phyloP scores from a whole-genome alignment of 2,113 vertebrate species.

The Tachysurus fulvidraco region DNA sequence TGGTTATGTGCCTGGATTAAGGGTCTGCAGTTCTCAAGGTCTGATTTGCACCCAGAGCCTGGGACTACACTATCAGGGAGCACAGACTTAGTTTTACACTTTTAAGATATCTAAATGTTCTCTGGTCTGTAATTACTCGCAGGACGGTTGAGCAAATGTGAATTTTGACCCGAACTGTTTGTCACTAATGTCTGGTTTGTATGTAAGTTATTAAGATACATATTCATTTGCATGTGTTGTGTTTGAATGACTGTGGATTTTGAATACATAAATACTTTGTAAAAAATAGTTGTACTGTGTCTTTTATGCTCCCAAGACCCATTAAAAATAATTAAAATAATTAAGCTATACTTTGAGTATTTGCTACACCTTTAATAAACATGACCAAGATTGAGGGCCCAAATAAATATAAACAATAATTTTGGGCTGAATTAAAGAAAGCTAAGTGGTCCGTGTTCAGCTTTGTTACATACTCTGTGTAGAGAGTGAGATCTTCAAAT shows the following conservation, averaged over 20 bases:
- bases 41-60: not conserved
- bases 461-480: too few relatives aligned
- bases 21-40: not conserved
- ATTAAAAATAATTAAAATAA: not conserved
- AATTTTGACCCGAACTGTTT: constrained; percentile 1
- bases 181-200: constrained; percentile 12
- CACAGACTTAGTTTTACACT: not conserved
- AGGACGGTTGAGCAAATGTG: not conserved
- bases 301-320: not conserved
- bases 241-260: constrained; percentile 13
- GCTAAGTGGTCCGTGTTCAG: not conserved
- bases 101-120: constrained; percentile 2
- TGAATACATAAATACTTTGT: constrained; percentile 39
- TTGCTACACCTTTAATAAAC: not conserved
- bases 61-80: not conserved
- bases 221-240: constrained; percentile 1
- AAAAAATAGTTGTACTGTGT: constrained; percentile 10
- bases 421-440: not conserved
- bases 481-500: not conserved
- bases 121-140: not conserved
- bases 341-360: not conserved
- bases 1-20: constrained; percentile 1
- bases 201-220: constrained; percentile 39
- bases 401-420: not conserved
- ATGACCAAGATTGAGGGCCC: not conserved